Base-by-base conservation (phyloP, 2,888 invertebrate species). In the Orthonychiurus folsomi region DNA sequence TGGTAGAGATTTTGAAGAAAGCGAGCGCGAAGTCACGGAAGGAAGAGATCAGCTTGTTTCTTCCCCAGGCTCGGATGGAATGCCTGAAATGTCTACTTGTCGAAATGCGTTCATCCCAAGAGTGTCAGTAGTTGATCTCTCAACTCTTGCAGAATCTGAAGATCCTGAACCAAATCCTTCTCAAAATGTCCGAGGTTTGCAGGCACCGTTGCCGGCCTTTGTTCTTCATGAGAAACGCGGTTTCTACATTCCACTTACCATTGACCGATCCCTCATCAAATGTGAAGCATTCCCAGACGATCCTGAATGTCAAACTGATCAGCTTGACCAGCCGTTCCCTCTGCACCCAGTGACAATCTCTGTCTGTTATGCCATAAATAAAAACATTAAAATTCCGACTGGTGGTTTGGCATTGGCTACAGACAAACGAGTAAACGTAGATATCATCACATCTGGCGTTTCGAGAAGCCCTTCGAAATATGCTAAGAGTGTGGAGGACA, bases 261-360 rank as follows among this genome's bases (percentile, higher is more conserved):
- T 93, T 60, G 90, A 90, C 72, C 85, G 86, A 73, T 82, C 86
- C 58, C 80, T 86, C 48, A 76, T 92, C 59, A n/a, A n/a, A n/a
- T n/a, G n/a, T n/a, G n/a, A n/a, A n/a, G 77, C 85, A 74, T 15
- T 37, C 15, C 86, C 89, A 1, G 85, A 85, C 75, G 78, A 88
- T 25, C 64, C 64, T 9, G 70, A 69, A 23, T 67, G 76, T 84
- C 63, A 83, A 83, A 72, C 79, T 80, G 66, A 78, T 79, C 25
- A 12, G 5, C 9, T 12, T n/a, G 52, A 52, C n/a, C 81, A 81
- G 24, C 80, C 82, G 47, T 81, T 83, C 23, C 82, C 86, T 1
- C 78, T 92, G 37, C 92, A 92, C 78, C 91, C 92, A 2, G 88
- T 93, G 71, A 90, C 89, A 63, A 92, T 93, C 65, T 89, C 88